Evolutionary conservation across 2,888 invertebrate genomes (phyloP).

Genomic region (Sinelater perroti): DNA sequence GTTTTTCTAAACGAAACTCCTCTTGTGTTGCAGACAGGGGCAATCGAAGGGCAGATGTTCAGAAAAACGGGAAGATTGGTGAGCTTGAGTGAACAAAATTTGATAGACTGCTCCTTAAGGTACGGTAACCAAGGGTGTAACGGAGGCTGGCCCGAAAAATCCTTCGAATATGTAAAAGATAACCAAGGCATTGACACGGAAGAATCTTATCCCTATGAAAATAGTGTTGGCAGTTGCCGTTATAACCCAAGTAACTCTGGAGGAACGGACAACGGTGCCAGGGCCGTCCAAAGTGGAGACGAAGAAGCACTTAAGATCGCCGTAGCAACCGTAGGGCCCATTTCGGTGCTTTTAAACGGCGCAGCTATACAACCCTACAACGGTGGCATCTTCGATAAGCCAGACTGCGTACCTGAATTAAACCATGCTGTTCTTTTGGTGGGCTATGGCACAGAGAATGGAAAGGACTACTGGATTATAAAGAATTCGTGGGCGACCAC

Average conservation of each 20-base stretch:
- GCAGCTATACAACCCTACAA: background rate
- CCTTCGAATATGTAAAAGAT: conserved; percentile 56
- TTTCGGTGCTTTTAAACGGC: background rate
- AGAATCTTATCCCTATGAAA: conserved; percentile 56
- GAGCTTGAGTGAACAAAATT: conserved; percentile 57
- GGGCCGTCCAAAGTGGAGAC: conserved; percentile 75
- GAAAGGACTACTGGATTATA: too few species aligned
- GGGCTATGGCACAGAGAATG: too few species aligned
- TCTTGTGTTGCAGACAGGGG: background rate
- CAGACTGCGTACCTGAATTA: background rate
- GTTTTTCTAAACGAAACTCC: too few species aligned
- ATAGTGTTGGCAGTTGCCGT: conserved; percentile 50
- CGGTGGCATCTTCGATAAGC: background rate
- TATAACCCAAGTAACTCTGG: conserved; percentile 71
- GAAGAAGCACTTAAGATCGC: conserved; percentile 78
- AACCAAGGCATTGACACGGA: conserved; percentile 43
- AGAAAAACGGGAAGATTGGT: conserved; percentile 41
- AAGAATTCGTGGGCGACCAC: too few species aligned
- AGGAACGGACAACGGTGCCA: conserved; percentile 79
- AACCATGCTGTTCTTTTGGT: too few species aligned
- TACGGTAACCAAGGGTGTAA: conserved; percentile 56
- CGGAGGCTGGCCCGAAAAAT: conserved; percentile 58
- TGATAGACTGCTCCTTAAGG: conserved; percentile 57
- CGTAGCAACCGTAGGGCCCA: conserved; percentile 64
- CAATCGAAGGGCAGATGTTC: background rate